phyloP scores from a whole-genome alignment of 2,113 vertebrate species.

The Pollimyrus isidori region DNA sequence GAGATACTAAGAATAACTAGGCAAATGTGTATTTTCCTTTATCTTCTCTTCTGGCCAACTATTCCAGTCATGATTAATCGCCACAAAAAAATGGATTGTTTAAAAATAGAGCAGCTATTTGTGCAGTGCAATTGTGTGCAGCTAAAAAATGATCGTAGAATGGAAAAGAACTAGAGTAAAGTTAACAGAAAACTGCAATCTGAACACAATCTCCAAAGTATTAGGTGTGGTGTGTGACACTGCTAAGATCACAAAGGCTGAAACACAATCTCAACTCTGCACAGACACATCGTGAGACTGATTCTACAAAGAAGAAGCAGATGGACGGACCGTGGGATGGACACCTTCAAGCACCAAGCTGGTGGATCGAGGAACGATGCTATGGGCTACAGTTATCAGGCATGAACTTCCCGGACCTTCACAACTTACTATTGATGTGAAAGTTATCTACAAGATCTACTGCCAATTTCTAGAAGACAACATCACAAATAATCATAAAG shows the following conservation, averaged over 20 bases:
- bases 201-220: neutral
- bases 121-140: neutral
- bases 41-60: neutral
- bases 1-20: neutral
- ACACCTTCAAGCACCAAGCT: neutral
- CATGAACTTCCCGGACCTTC: neutral
- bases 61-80: neutral
- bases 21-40: neutral
- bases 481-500: neutral
- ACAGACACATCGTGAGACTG: neutral
- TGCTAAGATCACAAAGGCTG: neutral
- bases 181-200: neutral
- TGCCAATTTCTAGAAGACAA: neutral
- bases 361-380: neutral
- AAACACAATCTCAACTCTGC: neutral
- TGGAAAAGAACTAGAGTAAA: no score
- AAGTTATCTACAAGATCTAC: neutral
- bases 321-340: neutral
- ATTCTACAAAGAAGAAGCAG: neutral
- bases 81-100: neutral
- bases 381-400: neutral
- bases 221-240: neutral
- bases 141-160: neutral
- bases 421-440: neutral
- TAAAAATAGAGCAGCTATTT: neutral